Percentiles rank a stretch among this genome's conserved stretches.
Conservation (phyloP, 2,888 invertebrate species). For the Galerucella nymphaeae region DNA sequence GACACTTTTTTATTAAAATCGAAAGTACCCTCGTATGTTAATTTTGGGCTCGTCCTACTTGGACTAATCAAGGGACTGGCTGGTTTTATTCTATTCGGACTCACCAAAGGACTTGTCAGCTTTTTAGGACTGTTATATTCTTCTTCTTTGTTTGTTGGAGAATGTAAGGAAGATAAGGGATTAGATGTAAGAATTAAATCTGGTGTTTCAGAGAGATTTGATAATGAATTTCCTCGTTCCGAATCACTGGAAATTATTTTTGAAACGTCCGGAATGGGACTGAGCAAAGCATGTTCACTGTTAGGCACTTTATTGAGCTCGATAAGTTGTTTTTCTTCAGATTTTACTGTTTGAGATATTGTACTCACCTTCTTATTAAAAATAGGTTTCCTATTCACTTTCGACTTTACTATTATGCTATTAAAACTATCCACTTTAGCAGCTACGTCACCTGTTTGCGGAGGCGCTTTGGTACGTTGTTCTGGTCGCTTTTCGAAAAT, state of each 20-base stretch:
- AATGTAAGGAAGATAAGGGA: constrained; percentile 49
- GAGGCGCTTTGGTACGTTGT: constrained; percentile 67
- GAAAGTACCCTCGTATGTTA: neutral
- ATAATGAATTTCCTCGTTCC: constrained; percentile 41
- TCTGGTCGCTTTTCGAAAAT: constrained; percentile 82
- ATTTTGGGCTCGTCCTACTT: constrained; percentile 26
- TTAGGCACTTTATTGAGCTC: constrained; percentile 45
- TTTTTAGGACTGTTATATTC: constrained; percentile 43
- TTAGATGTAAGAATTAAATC: constrained; percentile 66
- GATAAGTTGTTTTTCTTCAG: constrained; percentile 31
- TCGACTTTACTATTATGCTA: constrained; percentile 69
- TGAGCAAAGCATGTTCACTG: constrained; percentile 50
- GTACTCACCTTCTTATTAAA: constrained; percentile 57
- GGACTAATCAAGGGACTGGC: constrained; percentile 42
- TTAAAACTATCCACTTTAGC: constrained; percentile 74
- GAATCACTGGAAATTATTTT: constrained; percentile 48
- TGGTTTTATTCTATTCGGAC: constrained; percentile 35
- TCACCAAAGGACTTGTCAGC: constrained; percentile 37
- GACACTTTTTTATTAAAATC: constrained; percentile 44
- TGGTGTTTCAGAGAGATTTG: constrained; percentile 63
- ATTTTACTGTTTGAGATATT: constrained; percentile 36
- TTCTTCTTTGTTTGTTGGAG: constrained; percentile 52
- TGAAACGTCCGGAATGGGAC: constrained; percentile 63
- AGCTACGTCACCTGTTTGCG: constrained; percentile 72
- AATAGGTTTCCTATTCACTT: constrained; percentile 59